A percentile compares a stretch with the other conserved stretches of the same genome.
Conservation (phyloP, 2,888 invertebrate species). For the Pedicia rivosa region DNA sequence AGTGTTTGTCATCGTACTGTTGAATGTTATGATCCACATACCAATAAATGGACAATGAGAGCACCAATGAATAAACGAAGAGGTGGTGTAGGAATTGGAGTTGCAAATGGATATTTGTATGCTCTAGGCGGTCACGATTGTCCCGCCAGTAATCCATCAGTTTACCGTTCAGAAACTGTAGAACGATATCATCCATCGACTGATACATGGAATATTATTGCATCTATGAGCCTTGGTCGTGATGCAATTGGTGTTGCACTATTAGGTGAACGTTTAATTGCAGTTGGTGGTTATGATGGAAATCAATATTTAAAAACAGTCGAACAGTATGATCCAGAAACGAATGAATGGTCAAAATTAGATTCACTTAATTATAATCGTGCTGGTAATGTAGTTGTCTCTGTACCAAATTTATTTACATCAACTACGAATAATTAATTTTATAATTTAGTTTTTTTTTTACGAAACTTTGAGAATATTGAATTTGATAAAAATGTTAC, state of each 20-base stretch:
- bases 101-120: conserved; percentile 75
- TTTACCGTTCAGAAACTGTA: conserved; percentile 73
- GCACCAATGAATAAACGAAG: conserved; percentile 76
- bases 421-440: no score
- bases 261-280: conserved; percentile 57
- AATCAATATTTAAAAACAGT: conserved; percentile 73
- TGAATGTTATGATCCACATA: conserved; percentile 67
- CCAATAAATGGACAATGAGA: conserved; percentile 62
- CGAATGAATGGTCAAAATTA: conserved; percentile 63
- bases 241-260: conserved; percentile 82
- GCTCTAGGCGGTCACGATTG: conserved; percentile 91
- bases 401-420: conserved; percentile 35
- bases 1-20: conserved; percentile 79
- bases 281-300: conserved; percentile 85
- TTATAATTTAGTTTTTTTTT: no score
- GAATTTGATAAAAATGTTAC: no score
- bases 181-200: conserved; percentile 67
- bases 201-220: conserved; percentile 74
- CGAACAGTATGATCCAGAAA: conserved; percentile 76
- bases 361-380: conserved; percentile 67
- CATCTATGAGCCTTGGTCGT: conserved; percentile 64
- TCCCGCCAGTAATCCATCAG: conserved; percentile 70
- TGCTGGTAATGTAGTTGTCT: conserved; percentile 77
- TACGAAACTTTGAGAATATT: no score
- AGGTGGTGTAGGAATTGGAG: conserved; percentile 76